Conservation (phyloP, 1,140 invertebrate species). For the Heliconius congener region DNA sequence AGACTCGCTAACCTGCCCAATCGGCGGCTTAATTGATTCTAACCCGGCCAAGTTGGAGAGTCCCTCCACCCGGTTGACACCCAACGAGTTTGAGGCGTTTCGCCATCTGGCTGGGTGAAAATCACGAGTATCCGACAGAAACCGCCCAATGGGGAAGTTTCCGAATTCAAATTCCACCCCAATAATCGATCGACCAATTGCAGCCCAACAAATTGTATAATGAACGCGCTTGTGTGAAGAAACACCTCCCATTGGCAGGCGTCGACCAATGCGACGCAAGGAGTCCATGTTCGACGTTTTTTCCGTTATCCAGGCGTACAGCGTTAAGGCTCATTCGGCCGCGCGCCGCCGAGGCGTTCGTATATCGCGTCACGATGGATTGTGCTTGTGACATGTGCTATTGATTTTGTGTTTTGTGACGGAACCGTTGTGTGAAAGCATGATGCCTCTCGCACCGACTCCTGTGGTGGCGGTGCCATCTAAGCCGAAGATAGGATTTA, state of each 20-base stretch:
- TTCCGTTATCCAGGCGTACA: conserved; percentile 48
- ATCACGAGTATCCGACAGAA: conserved; percentile 56
- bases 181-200: conserved; percentile 54
- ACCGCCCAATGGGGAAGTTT: conserved; percentile 71
- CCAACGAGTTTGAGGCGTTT: conserved; percentile 47
- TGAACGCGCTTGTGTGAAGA: conserved; percentile 33
- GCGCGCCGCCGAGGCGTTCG: conserved; percentile 75
- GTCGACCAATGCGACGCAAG: conserved; percentile 55
- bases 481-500: conserved; percentile 96
- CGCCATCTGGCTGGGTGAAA: conserved; percentile 62
- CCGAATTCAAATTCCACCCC: conserved; percentile 70
- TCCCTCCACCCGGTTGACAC: conserved; percentile 36
- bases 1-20: conserved; percentile 59
- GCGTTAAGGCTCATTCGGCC: conserved; percentile 66
- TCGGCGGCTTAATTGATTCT: conserved; percentile 71
- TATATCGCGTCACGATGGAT: conserved; percentile 76
- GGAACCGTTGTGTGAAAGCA: conserved; percentile 78
- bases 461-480: conserved; percentile 90
- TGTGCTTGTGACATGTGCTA: conserved; percentile 76
- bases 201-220: conserved; percentile 33
- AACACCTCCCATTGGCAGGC: conserved; percentile 47
- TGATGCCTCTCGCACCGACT: conserved; percentile 95
- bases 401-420: conserved; percentile 72
- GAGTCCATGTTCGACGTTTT: conserved; percentile 65
- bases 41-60: conserved; percentile 64